Base-by-base conservation (phyloP, 2,113 vertebrate genomes). In the Urocynchramus pylzowi region DNA sequence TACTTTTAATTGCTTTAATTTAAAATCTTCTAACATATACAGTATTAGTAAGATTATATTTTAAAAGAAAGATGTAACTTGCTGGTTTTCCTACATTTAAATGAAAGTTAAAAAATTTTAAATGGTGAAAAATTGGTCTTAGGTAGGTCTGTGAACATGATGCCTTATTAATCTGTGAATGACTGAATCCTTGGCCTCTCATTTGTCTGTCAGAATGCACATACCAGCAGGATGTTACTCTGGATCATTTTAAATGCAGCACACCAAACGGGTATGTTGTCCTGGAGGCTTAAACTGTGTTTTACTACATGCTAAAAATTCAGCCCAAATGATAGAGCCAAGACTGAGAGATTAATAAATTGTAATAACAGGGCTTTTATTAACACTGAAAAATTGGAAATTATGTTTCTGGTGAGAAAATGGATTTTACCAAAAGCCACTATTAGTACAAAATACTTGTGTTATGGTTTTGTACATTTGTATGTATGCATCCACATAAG, bases 1-100 rank as follows among this genome's bases (percentile, higher is more conserved):
- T 49, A 22, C 22, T 95, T 95, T 49, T 81, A 95, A 84, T 81
- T 81, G 35, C 52, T 88, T 94, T 85, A 54, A 90, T 75, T 92
- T 78, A 75, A 82, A 92, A 68, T 76, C 39, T 52, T 84, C 45
- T 69, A 77, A 54, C 24, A 44, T 54, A 41, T 30, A 47, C 74
- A 74, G 59, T 80, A 67, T 35, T 77, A 22, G 24, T 30, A 68
- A 85, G 39, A 50, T 77, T 47, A 37, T 49, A 6, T 81, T 86
- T 78, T 76, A 26, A 41, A 89, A 50, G 22, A 65, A 81, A 39
- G 37, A 39, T 20, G 15, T 39, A 81, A 61, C 31, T 63, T 86
- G 35, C 27, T 67, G 27, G 2, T 47, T 86, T 87, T 89, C 17
- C 22, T 61, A 35, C 16, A 56, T 81, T 84, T 39, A 50, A 22